Conservation (phyloP, 2,888 invertebrate genomes). For the Drosophila pseudotalamancana region DNA sequence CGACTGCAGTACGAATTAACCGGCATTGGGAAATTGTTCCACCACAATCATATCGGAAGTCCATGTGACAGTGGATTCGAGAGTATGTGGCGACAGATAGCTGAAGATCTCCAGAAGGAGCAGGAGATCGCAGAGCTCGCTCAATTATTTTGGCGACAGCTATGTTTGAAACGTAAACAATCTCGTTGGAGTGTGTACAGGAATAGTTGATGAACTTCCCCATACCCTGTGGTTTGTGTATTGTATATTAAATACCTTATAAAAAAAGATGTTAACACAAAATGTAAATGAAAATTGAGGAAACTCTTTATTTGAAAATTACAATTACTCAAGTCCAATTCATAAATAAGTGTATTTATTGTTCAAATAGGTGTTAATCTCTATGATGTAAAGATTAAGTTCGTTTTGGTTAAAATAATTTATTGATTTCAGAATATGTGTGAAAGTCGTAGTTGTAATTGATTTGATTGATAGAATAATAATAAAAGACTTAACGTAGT, state of each 20-base stretch:
- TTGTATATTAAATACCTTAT: too few species aligned
- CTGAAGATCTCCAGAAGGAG: slow-evolving; percentile 56
- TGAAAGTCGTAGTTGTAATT: slow-evolving; percentile 53
- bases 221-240: neutral
- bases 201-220: too few species aligned
- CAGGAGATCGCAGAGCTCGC: slow-evolving; percentile 47
- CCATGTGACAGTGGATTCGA: slow-evolving; percentile 52
- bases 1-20: slow-evolving; percentile 28
- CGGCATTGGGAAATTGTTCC: slow-evolving; percentile 23
- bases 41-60: neutral
- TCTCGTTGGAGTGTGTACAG: neutral
- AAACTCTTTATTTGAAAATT: slow-evolving; percentile 24
- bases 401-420: slow-evolving; percentile 77
- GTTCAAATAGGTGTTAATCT: slow-evolving; percentile 33
- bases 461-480: slow-evolving; percentile 49
- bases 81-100: slow-evolving; percentile 52
- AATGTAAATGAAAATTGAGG: neutral
- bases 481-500: slow-evolving; percentile 67
- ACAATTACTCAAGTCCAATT: slow-evolving; percentile 25
- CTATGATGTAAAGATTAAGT: slow-evolving; percentile 52
- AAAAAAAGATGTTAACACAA: too few species aligned
- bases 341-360: slow-evolving; percentile 52
- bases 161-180: neutral
- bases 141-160: slow-evolving; percentile 11
- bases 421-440: slow-evolving; percentile 67